Evolutionary conservation across 2,113 vertebrate genomes (phyloP).

Genomic region (Tetrax tetrax): DNA sequence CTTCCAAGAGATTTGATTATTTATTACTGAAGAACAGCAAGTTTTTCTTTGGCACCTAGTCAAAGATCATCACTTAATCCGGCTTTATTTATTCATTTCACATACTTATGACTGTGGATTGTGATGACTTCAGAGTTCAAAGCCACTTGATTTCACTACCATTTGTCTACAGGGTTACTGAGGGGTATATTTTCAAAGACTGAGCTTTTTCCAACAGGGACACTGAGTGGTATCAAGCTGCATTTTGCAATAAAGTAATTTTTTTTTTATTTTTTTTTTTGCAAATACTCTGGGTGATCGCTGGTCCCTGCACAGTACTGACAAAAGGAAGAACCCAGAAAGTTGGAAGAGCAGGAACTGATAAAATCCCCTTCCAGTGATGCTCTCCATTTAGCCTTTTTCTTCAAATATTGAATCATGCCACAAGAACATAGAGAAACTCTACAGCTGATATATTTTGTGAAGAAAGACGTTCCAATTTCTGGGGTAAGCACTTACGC

Average conservation of each 20-base stretch:
- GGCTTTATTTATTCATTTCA: not conserved
- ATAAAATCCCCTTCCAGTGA: not conserved
- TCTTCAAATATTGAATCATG: not conserved
- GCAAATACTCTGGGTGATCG: not conserved
- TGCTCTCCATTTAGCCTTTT: not conserved
- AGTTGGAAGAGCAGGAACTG: not conserved
- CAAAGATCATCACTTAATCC: not conserved
- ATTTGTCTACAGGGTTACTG: not conserved
- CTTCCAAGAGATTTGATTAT: not conserved
- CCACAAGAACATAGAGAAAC: not conserved
- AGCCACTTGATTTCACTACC: not conserved
- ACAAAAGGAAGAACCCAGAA: not conserved
- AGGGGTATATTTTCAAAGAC: not conserved
- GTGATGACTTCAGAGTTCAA: not conserved
- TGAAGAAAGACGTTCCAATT: not conserved
- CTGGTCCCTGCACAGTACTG: not conserved
- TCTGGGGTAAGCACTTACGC: not conserved
- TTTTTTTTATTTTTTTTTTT: not conserved
- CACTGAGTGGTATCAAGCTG: not conserved
- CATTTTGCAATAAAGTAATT: not conserved
- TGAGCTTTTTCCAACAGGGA: not conserved
- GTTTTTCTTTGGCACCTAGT: not conserved
- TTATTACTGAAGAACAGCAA: not conserved
- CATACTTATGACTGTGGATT: not conserved
- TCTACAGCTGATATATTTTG: not conserved